Base-by-base conservation (phyloP, 1,140 invertebrate species). In the Steinernema khuongi region DNA sequence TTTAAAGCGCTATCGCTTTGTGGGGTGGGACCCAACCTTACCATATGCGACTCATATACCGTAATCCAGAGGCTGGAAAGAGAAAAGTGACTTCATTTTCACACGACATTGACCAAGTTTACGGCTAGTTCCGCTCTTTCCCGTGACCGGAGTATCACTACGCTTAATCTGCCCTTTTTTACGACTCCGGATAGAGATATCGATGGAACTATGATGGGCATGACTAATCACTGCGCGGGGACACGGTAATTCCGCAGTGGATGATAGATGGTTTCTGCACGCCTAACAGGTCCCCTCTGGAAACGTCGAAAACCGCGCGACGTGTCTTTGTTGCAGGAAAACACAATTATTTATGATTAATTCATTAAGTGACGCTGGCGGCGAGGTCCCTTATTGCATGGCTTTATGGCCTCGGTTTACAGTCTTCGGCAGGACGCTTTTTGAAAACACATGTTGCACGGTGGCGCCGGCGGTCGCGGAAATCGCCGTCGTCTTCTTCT, bases 331-430 rank as follows among this genome's bases (percentile, higher is more conserved):
- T 60, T 60, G n/a, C n/a, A n/a, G 50, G 50, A 26, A 60, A 60
- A 60, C 50, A 60, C 50, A 60, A 60, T 60, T 60, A 60, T 60
- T 60, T 60, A 60, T 60, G 50, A 60, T 60, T 60, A 60, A 60
- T 60, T 60, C 50, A 60, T 60, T 26, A 22, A 60, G 50, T 22
- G 50, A 2, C 7, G 50, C 50, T n/a, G 36, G 36, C 36, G 36
- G 7, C 36, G 36, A n/a, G 36, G n/a, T 41, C 7, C 22, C 50
- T 60, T 60, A 11, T 60, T 60, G 11, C 36, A 41, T 60, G 50
- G 50, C 50, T 60, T 60, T 60, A 60, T 60, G 50, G 50, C 50
- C 50, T 60, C 50, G 50, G 7, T 60, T 60, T 60, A 60, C 50
- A 60, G 50, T 60, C 50, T 60, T 60, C 26, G 14, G 50, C 14